Evolutionary conservation across 2,888 invertebrate genomes (phyloP).

Genomic region (Chymomyza amoena): DNA sequence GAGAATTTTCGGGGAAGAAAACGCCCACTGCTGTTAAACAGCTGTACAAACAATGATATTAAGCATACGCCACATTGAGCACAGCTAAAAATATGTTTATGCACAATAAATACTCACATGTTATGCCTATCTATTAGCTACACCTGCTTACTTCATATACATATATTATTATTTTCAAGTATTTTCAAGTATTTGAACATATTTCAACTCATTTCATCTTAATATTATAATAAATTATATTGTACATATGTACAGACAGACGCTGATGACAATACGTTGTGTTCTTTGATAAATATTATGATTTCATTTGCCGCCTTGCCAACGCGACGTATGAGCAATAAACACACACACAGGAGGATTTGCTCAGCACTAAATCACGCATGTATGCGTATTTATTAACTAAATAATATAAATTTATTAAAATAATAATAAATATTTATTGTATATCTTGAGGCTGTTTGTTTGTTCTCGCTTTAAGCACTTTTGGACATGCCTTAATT

Average conservation of each 20-base stretch:
- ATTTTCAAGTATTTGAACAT: neutral
- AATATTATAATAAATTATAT: neutral
- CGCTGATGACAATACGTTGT: constrained; percentile 15
- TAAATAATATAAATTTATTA: neutral
- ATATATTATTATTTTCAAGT: neutral
- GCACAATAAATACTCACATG: too few relatives aligned
- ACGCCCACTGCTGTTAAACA: neutral
- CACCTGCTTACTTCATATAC: constrained; percentile 11
- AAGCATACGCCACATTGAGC: constrained; percentile 35
- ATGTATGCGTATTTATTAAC: neutral
- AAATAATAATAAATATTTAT: neutral
- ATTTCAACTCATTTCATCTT: neutral
- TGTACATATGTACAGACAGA: neutral
- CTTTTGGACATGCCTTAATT: neutral
- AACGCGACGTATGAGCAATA: constrained; percentile 1
- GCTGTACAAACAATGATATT: constrained; percentile 6
- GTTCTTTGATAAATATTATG: constrained; percentile 51
- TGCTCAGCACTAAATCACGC: neutral
- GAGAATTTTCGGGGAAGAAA: too few relatives aligned
- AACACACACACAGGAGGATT: constrained; percentile 4
- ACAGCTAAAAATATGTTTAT: neutral
- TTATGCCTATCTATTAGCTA: neutral
- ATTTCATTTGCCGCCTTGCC: constrained; percentile 43
- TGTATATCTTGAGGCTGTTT: neutral
- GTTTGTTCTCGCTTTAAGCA: neutral